A percentile compares a stretch with the other conserved stretches of the same genome.
Evolutionary conservation across 53 echinoderm and acorn worm species (phyloP).

Genomic region (Paracentrotus lividus): DNA sequence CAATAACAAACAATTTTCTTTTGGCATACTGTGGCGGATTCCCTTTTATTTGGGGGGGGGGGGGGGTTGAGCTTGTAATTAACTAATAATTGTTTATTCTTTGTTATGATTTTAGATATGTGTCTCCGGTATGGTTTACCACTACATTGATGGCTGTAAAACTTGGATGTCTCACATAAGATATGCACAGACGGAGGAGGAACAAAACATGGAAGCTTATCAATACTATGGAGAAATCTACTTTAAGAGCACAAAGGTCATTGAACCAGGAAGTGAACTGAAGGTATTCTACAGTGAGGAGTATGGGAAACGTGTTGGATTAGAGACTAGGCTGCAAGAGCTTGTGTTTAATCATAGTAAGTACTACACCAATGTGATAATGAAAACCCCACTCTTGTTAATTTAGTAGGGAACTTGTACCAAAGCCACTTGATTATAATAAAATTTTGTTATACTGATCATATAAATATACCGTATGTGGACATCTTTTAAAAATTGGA

Average conservation of each 20-base stretch:
- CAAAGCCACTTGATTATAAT: too few species aligned
- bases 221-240: slow-evolving; percentile 54
- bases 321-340: neutral
- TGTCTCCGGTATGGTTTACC: slow-evolving; percentile 20
- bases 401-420: too few species aligned
- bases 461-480: too few species aligned
- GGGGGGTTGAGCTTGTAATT: neutral
- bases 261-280: slow-evolving; percentile 60
- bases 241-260: slow-evolving; percentile 54
- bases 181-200: slow-evolving; percentile 1
- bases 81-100: neutral
- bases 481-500: too few species aligned
- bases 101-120: slow-evolving; percentile 29
- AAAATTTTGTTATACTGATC: too few species aligned
- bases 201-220: slow-evolving; percentile 57
- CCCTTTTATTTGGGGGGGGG: too few species aligned
- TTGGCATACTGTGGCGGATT: too few species aligned
- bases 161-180: slow-evolving; percentile 23
- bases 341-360: slow-evolving; percentile 11
- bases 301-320: slow-evolving; percentile 1
- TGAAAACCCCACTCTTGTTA: neutral
- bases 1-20: too few species aligned
- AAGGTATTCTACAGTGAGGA: slow-evolving; percentile 51
- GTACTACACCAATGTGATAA: neutral
- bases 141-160: slow-evolving; percentile 51